These are phyloP conservation scores for Pogonognathellus flavescens DNA, from an alignment of 1,140 invertebrate species.

Conservation along the genomic window DNA sequence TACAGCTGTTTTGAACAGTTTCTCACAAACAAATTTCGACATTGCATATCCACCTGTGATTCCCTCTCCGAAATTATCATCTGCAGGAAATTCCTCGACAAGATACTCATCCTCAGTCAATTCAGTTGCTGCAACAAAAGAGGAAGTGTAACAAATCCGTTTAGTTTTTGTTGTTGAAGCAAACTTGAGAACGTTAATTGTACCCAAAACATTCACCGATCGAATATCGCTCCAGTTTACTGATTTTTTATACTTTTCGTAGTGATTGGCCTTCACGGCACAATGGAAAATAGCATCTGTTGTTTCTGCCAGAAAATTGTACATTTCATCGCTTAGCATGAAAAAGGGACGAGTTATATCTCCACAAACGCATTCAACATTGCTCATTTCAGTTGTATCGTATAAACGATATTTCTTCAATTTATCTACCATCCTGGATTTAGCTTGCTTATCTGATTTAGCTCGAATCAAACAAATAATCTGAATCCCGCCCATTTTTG, in stretches of 20 bases:
- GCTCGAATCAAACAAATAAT: constrained; percentile 6
- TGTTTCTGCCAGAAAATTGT: not conserved
- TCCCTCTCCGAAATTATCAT: not conserved
- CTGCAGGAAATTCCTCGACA: not conserved
- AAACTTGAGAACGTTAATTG: constrained; percentile 39
- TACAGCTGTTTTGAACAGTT: not conserved
- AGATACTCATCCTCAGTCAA: not conserved
- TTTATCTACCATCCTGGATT: not conserved
- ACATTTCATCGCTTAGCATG: not conserved
- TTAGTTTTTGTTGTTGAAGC: constrained; percentile 25
- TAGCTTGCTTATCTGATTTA: not conserved
- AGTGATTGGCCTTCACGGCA: constrained; percentile 30
- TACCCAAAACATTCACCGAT: constrained; percentile 44
- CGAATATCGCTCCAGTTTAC: not conserved
- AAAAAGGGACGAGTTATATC: not conserved
- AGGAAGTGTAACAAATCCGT: constrained; percentile 26
- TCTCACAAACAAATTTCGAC: constrained; percentile 52
- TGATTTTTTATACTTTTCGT: constrained; percentile 26
- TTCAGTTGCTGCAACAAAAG: not conserved
- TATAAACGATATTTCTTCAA: not conserved
- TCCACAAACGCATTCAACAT: not conserved
- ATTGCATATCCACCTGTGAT: constrained; percentile 14
- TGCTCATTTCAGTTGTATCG: not conserved
- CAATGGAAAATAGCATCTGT: constrained; percentile 36
- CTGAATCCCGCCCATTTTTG: not conserved